A percentile compares a stretch with the other conserved stretches of the same genome.
Conservation (phyloP, 2,888 invertebrate genomes). For the Nysson spinosus region DNA sequence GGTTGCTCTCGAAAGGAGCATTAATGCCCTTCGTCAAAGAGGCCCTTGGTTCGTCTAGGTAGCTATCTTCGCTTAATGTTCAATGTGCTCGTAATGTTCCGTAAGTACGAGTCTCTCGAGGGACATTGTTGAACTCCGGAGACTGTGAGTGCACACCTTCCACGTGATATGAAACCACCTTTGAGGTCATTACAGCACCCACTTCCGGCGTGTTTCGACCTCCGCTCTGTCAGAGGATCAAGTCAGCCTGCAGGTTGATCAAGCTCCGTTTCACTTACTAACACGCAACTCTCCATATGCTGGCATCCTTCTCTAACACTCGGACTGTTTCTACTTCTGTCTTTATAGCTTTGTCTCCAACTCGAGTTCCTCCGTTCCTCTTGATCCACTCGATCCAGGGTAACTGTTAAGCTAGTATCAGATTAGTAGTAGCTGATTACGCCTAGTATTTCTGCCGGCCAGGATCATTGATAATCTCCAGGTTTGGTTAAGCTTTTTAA, state of each 20-base stretch:
- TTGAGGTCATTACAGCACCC: slow-evolving; percentile 50
- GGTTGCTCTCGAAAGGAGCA: slow-evolving; percentile 35
- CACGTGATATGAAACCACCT: slow-evolving; percentile 41
- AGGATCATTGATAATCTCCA: no score
- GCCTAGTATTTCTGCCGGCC: no score
- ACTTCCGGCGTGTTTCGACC: slow-evolving; percentile 32
- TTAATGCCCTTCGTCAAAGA: slow-evolving; percentile 54
- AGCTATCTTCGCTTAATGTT: slow-evolving; percentile 32
- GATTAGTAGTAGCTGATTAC: no score
- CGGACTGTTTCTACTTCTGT: slow-evolving; percentile 6
- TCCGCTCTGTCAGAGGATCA: slow-evolving; percentile 15
- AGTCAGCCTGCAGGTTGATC: slow-evolving; percentile 50
- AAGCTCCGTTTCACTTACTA: slow-evolving; percentile 56
- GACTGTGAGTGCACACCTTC: slow-evolving; percentile 47
- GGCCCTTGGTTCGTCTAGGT: slow-evolving; percentile 25
- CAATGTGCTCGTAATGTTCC: slow-evolving; percentile 36
- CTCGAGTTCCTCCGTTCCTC: no score
- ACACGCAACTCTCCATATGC: slow-evolving; percentile 8
- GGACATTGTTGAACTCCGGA: slow-evolving; percentile 42
- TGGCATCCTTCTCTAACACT: neutral
- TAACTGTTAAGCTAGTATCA: no score
- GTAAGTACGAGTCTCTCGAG: slow-evolving; percentile 30
- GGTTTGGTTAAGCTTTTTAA: no score
- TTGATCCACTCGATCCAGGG: no score
- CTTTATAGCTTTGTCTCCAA: neutral